phyloP scores from a whole-genome alignment of 1,140 invertebrate species.

The Gonatopus flavifemur region DNA sequence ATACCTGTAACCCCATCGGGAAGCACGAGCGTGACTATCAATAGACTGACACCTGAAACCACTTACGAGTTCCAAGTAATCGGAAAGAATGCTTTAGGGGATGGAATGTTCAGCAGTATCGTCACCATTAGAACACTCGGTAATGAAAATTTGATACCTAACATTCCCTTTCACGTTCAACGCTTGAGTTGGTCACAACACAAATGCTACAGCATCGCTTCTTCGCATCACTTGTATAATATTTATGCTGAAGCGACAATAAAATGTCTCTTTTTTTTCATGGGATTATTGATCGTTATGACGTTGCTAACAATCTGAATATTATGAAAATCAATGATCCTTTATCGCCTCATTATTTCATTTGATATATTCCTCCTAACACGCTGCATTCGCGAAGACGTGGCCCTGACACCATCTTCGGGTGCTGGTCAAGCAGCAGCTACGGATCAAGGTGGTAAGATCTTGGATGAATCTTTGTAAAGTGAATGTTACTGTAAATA shows the following conservation, averaged over 20 bases:
- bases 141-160: constrained; percentile 59
- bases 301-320: too few species aligned
- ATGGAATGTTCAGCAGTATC: constrained; percentile 92
- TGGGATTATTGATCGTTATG: too few species aligned
- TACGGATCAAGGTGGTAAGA: constrained; percentile 52
- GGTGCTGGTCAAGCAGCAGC: constrained; percentile 43
- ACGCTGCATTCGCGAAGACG: constrained; percentile 34
- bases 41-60: constrained; percentile 84
- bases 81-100: constrained; percentile 89
- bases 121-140: constrained; percentile 88
- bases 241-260: too few species aligned
- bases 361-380: too few species aligned
- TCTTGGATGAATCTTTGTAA: constrained; percentile 1
- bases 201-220: too few species aligned
- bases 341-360: too few species aligned
- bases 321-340: too few species aligned
- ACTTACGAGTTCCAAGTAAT: constrained; percentile 96
- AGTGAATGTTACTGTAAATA: constrained; percentile 6
- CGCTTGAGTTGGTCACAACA: too few species aligned
- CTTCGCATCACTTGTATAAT: too few species aligned
- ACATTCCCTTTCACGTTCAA: too few species aligned
- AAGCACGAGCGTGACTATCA: constrained; percentile 87
- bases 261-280: too few species aligned
- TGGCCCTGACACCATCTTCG: constrained; percentile 43
- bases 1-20: constrained; percentile 90